Conservation (phyloP, 2,113 vertebrate genomes). For the Noctilio leporinus region DNA sequence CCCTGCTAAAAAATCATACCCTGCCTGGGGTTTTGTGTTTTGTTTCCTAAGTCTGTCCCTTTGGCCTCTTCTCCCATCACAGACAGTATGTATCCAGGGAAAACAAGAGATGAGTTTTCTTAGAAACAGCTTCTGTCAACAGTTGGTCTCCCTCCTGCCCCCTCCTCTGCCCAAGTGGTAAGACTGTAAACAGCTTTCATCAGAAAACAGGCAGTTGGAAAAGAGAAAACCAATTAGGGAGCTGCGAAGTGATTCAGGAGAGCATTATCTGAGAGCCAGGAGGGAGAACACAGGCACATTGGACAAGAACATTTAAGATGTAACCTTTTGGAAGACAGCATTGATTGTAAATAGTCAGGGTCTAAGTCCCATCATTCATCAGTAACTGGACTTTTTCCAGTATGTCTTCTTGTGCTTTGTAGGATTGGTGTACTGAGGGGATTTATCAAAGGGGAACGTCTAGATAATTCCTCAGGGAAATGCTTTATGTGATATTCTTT, state of each 20-base stretch:
- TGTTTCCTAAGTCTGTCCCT: neutral
- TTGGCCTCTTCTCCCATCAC: neutral
- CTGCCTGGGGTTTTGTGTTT: neutral
- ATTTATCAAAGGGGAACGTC: neutral
- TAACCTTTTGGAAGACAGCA: conserved; percentile 53
- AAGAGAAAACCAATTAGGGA: conserved; percentile 57
- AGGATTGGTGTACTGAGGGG: neutral
- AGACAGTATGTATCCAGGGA: conserved; percentile 2
- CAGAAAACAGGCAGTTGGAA: conserved; percentile 58
- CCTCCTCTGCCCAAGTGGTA: neutral
- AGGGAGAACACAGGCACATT: neutral
- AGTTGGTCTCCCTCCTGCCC: neutral
- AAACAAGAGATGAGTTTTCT: conserved; percentile 44
- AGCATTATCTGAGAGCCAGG: neutral
- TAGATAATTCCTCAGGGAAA: neutral
- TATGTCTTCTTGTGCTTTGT: neutral
- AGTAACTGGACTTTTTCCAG: neutral
- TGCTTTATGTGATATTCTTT: neutral
- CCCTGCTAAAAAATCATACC: neutral
- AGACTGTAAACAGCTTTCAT: conserved; percentile 56
- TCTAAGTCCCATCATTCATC: neutral
- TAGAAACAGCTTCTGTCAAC: conserved; percentile 39
- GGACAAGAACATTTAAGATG: conserved; percentile 20
- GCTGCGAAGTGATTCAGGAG: neutral
- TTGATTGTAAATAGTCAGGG: neutral